These are phyloP conservation scores for Columba livia DNA, from an alignment of 2,113 vertebrate genomes.

Conservation along the genomic window DNA sequence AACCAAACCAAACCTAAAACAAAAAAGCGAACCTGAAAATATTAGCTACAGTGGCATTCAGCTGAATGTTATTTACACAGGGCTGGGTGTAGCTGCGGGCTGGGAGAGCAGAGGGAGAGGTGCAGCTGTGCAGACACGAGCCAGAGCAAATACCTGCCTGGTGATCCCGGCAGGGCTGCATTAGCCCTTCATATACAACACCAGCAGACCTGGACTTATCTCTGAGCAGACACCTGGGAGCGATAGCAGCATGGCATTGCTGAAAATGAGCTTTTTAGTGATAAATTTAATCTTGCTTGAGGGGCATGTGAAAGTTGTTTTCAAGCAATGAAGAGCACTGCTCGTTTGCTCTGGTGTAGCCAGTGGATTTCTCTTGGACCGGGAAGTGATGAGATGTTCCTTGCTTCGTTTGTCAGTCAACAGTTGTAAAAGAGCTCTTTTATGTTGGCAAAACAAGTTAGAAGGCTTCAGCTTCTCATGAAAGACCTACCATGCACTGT, in stretches of 20 bases:
- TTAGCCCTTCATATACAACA: not conserved
- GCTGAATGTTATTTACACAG: not conserved
- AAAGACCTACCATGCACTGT: not conserved
- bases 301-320: not conserved
- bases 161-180: fast-evolving
- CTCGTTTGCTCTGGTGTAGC: not conserved
- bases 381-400: not conserved
- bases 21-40: not conserved
- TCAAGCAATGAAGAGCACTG: not conserved
- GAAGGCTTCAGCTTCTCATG: not conserved
- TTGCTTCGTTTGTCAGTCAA: not conserved
- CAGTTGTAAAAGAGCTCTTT: not conserved
- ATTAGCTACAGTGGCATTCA: not conserved
- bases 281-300: not conserved
- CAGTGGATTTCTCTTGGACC: not conserved
- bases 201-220: fast-evolving
- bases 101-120: not conserved
- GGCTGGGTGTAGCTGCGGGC: not conserved
- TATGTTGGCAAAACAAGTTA: not conserved
- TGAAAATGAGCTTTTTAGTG: not conserved
- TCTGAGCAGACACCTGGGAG: not conserved
- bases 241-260: not conserved
- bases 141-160: not conserved
- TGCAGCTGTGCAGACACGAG: not conserved
- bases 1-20: not conserved